Conservation (phyloP, 2,113 vertebrate genomes). For the Eulacestoma nigropectus region DNA sequence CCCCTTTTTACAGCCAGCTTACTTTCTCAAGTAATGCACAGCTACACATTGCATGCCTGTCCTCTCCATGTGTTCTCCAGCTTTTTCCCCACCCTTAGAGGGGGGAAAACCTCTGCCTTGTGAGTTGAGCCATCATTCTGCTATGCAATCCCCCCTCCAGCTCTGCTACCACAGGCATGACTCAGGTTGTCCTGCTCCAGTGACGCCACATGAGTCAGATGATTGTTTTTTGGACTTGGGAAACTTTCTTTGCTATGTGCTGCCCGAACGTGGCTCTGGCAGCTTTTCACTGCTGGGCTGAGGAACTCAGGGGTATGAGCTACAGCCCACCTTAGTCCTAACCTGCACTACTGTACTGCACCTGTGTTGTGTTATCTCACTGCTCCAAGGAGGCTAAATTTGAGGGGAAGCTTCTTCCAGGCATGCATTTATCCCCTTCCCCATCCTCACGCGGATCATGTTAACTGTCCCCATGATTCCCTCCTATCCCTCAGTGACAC, state of each 20-base stretch:
- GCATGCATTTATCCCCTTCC: neutral
- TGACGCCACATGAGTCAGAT: neutral
- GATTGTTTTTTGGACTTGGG: neutral
- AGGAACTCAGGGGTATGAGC: neutral
- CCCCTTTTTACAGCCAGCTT: neutral
- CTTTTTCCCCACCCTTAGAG: neutral
- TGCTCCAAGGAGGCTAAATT: neutral
- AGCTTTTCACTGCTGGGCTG: neutral
- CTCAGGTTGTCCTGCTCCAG: neutral
- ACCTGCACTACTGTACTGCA: neutral
- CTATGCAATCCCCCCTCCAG: neutral
- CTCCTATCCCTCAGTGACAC: neutral
- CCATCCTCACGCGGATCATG: neutral
- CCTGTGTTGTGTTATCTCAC: neutral
- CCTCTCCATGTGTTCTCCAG: neutral
- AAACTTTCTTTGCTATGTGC: neutral
- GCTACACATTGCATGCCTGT: neutral
- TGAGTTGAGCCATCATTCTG: neutral
- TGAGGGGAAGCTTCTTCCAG: neutral
- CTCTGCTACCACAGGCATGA: neutral
- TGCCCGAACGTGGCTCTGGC: neutral
- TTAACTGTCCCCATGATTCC: neutral
- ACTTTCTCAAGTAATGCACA: neutral
- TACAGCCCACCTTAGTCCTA: neutral
- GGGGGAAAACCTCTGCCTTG: neutral